Evolutionary conservation across 2,888 invertebrate species (phyloP).

Genomic region (Subacronicta megacephala): DNA sequence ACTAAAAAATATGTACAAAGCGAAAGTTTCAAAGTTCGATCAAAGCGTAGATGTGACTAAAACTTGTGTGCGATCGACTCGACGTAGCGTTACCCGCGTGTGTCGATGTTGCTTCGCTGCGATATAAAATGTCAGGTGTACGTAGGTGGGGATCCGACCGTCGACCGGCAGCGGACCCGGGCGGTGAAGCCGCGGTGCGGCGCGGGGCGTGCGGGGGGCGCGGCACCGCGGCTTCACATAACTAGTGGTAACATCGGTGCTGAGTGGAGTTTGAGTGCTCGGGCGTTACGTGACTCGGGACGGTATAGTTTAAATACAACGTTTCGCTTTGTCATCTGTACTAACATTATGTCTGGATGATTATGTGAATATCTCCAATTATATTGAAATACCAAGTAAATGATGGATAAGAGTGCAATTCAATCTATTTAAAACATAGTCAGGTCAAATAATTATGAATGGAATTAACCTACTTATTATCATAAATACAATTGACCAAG

Average conservation of each 20-base stretch:
- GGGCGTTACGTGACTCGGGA: constrained; percentile 77
- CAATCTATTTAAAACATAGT: too few relatives aligned
- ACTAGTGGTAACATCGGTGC: constrained; percentile 65
- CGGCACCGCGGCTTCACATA: constrained; percentile 44
- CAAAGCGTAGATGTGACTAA: constrained; percentile 41
- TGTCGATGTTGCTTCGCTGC: constrained; percentile 36
- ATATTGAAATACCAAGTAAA: constrained; percentile 1
- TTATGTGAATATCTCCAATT: constrained; percentile 11
- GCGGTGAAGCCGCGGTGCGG: constrained; percentile 50
- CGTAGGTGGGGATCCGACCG: constrained; percentile 55
- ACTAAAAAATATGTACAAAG: constrained; percentile 50
- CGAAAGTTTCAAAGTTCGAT: constrained; percentile 29
- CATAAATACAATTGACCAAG: constrained; percentile 47
- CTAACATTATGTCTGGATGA: constrained; percentile 10
- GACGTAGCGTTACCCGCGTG: constrained; percentile 28
- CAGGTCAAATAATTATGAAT: too few relatives aligned
- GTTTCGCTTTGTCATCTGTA: constrained; percentile 59
- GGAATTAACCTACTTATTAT: too few relatives aligned
- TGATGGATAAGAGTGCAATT: too few relatives aligned
- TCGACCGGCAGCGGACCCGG: constrained; percentile 55
- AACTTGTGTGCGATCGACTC: constrained; percentile 31
- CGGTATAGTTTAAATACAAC: constrained; percentile 59
- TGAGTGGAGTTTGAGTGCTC: constrained; percentile 76
- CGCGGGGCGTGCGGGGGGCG: constrained; percentile 8
- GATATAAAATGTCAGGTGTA: constrained; percentile 51